Base-by-base conservation (phyloP, 2,888 invertebrate species). In the Epinotia ramella region DNA sequence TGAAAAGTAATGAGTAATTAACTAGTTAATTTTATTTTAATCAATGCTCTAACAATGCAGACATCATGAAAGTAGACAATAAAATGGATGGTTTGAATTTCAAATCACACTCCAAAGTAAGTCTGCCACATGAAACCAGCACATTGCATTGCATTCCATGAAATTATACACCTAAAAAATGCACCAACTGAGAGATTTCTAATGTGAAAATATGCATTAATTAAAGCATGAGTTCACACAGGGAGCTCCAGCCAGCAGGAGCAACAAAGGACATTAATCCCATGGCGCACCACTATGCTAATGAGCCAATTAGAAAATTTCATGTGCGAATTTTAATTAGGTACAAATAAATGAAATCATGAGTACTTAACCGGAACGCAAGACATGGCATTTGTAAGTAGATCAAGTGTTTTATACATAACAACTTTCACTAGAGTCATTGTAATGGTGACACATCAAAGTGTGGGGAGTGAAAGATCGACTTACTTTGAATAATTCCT, bases 401-500 rank as follows among this genome's bases (percentile, higher is more conserved):
- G 94, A 93, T 93, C 94, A 93, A 93, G 93, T 94, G 93, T 93
- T 93, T 93, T 93, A 94, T 94, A 94, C 94, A 94, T 94, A 94
- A 94, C 94, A 94, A 94, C 94, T 94, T 93, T 93, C 94, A 93
- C 93, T 93, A 93, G 90, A 94, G 91, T 94, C 94, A 94, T 94
- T 94, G 94, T 94, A 93, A 94, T 93, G 94, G 93, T 94, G 94
- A 94, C 94, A 94, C 94, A 93, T 94, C 94, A 94, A 91, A 91
- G 91, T 93, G 93, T 93, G 93, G 91, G 92, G 93, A 93, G 93
- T 91, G 91, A 94, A 93, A 93, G 92, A 93, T 91, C 87, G 87
- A 94, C 96, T 96, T 95, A 97, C 97, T 96, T 97, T 97, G 94
- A 97, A 97, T 87, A 97, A 95, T 94, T 97, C 97, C 95, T 97